Evolutionary conservation across 1,140 invertebrate species (phyloP).

Genomic region (Drosophila littoralis): DNA sequence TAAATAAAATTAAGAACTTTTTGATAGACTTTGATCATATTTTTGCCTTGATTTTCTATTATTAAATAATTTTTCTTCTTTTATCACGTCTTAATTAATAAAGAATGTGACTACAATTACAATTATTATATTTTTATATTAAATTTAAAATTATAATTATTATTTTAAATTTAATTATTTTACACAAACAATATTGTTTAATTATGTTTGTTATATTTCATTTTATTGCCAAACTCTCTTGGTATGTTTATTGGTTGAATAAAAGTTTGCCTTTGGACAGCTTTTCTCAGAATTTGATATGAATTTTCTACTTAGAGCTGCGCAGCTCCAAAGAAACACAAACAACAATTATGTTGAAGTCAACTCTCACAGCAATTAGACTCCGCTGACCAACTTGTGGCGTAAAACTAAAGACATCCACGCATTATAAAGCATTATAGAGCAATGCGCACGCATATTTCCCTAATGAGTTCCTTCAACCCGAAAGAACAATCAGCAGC

Average conservation of each 20-base stretch:
- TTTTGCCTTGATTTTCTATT: too few relatives aligned
- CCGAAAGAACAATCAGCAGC: slow-evolving; percentile 14
- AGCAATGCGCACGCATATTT: slow-evolving; percentile 12
- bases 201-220: slow-evolving; percentile 1
- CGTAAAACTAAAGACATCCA: background rate
- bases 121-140: background rate
- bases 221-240: background rate
- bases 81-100: too few relatives aligned
- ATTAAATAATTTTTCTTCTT: too few relatives aligned
- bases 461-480: slow-evolving; percentile 38
- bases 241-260: slow-evolving; percentile 2
- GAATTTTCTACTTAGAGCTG: background rate
- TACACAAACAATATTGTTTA: background rate
- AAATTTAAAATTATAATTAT: background rate
- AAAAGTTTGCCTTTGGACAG: background rate
- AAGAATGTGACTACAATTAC: too few relatives aligned
- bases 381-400: background rate
- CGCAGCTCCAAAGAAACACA: background rate
- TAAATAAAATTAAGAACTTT: too few relatives aligned
- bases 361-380: slow-evolving; percentile 14
- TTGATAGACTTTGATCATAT: too few relatives aligned
- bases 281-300: background rate
- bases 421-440: slow-evolving; percentile 17
- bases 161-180: background rate
- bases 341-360: background rate